These are phyloP conservation scores for Drosophila sp. DNA, from an alignment of 1,140 invertebrate species.

Conservation along the genomic window DNA sequence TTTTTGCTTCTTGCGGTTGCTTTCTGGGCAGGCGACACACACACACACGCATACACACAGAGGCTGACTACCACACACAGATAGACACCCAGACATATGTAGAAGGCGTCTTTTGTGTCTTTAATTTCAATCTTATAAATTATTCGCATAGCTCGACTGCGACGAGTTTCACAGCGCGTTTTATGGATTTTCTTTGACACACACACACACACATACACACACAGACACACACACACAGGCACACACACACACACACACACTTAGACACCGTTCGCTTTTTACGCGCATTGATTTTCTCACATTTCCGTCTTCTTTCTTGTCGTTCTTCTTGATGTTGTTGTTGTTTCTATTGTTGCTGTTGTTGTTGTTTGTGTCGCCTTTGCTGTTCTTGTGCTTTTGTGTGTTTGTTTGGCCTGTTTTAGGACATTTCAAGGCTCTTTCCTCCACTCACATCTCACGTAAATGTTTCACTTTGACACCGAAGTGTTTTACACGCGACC, in stretches of 20 bases:
- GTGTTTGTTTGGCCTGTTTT: slow-evolving; percentile 42
- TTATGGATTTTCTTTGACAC: slow-evolving; percentile 70
- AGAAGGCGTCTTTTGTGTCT: slow-evolving; percentile 33
- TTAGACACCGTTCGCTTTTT: slow-evolving; percentile 25
- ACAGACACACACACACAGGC: slow-evolving; percentile 12
- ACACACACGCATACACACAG: slow-evolving; percentile 20
- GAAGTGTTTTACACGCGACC: slow-evolving; percentile 70
- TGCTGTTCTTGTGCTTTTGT: slow-evolving; percentile 11
- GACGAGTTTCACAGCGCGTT: slow-evolving; percentile 63
- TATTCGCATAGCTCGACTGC: slow-evolving; percentile 57
- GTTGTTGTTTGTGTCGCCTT: too few relatives aligned
- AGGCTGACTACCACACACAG: background rate
- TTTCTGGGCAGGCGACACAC: slow-evolving; percentile 18
- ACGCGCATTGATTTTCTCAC: slow-evolving; percentile 75
- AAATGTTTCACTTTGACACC: slow-evolving; percentile 66
- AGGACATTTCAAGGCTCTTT: slow-evolving; percentile 67
- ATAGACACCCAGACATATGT: slow-evolving; percentile 10
- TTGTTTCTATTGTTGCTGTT: too few relatives aligned
- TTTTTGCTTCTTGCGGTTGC: slow-evolving; percentile 28
- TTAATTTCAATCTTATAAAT: slow-evolving; percentile 68
- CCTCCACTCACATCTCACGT: slow-evolving; percentile 60
- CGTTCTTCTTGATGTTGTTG: too few relatives aligned
- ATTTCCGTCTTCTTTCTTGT: slow-evolving; percentile 30
- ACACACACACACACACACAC: slow-evolving; percentile 13
- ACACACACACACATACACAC: slow-evolving; percentile 12